These are phyloP conservation scores for Myripristis jacobus DNA, from an alignment of 2,797 vertebrate species.

Conservation along the genomic window DNA sequence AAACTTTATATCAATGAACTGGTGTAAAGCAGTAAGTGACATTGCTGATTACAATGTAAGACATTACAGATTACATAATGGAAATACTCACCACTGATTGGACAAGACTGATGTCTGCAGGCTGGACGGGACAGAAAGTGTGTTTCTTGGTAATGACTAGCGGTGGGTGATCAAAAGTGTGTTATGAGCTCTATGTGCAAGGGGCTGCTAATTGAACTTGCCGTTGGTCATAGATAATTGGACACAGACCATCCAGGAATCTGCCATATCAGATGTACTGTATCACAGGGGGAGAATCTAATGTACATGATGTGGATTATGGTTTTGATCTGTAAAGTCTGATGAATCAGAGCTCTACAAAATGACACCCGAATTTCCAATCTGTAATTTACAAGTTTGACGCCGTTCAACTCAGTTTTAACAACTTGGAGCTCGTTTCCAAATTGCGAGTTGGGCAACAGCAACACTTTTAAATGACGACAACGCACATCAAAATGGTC, in stretches of 20 bases:
- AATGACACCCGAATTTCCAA: too few relatives aligned
- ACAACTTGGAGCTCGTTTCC: too few relatives aligned
- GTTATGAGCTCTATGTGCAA: slow-evolving; percentile 10
- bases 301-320: not conserved
- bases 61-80: not conserved
- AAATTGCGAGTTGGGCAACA: too few relatives aligned
- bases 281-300: slow-evolving; percentile 3
- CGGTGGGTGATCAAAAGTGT: slow-evolving; percentile 23
- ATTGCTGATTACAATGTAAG: not conserved
- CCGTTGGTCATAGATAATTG: slow-evolving; percentile 44
- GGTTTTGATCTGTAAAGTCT: slow-evolving; percentile 25
- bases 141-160: slow-evolving; percentile 24
- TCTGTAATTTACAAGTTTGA: too few relatives aligned
- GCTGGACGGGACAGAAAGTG: slow-evolving; percentile 4
- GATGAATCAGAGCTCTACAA: too few relatives aligned
- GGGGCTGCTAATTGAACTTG: slow-evolving; percentile 28
- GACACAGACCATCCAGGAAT: slow-evolving; percentile 1
- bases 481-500: too few relatives aligned
- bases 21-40: not conserved
- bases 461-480: too few relatives aligned
- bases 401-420: too few relatives aligned
- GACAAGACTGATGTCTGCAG: slow-evolving; percentile 14
- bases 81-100: not conserved
- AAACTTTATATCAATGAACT: not conserved
- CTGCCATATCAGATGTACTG: not conserved